A percentile compares a stretch with the other conserved stretches of the same genome.
phyloP scores from a whole-genome alignment of 2,888 invertebrate species.

The Drosophila mimetica region DNA sequence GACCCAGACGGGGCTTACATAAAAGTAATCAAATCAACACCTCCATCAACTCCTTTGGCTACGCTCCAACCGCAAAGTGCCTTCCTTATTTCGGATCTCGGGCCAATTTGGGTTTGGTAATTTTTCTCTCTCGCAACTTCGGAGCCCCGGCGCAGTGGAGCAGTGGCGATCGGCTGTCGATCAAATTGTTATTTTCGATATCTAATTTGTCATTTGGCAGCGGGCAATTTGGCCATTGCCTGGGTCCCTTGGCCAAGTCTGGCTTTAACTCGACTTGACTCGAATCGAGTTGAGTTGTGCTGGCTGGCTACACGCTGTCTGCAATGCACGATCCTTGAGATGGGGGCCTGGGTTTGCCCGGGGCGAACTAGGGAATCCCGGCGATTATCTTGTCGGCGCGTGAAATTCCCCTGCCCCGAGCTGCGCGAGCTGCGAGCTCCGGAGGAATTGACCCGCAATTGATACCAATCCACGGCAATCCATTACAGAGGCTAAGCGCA shows the following conservation, averaged over 20 bases:
- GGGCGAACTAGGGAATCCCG: slow-evolving; percentile 82
- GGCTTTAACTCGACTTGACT: slow-evolving; percentile 25
- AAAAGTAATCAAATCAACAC: slow-evolving; percentile 84
- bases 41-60: slow-evolving; percentile 80
- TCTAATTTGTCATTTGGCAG: slow-evolving; percentile 82
- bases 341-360: slow-evolving; percentile 39
- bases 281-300: slow-evolving; percentile 40
- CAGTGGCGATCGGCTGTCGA: slow-evolving; percentile 80
- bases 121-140: slow-evolving; percentile 29
- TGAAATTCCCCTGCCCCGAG: slow-evolving; percentile 49
- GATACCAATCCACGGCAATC: slow-evolving; percentile 82
- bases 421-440: slow-evolving; percentile 33
- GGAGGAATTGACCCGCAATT: slow-evolving; percentile 83
- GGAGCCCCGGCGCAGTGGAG: slow-evolving; percentile 26
- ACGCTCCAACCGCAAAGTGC: slow-evolving; percentile 72
- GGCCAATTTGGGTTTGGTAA: slow-evolving; percentile 63
- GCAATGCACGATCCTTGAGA: slow-evolving; percentile 69
- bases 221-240: slow-evolving; percentile 43
- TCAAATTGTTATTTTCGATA: slow-evolving; percentile 79
- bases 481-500: slow-evolving; percentile 82
- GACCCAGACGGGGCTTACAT: slow-evolving; percentile 62
- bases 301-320: slow-evolving; percentile 79
- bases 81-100: slow-evolving; percentile 65
- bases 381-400: slow-evolving; percentile 76
- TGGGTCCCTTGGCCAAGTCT: slow-evolving; percentile 20